A percentile compares a stretch with the other conserved stretches of the same genome.
phyloP scores from a whole-genome alignment of 2,113 vertebrate species.

The Chlamydotis undulata region DNA sequence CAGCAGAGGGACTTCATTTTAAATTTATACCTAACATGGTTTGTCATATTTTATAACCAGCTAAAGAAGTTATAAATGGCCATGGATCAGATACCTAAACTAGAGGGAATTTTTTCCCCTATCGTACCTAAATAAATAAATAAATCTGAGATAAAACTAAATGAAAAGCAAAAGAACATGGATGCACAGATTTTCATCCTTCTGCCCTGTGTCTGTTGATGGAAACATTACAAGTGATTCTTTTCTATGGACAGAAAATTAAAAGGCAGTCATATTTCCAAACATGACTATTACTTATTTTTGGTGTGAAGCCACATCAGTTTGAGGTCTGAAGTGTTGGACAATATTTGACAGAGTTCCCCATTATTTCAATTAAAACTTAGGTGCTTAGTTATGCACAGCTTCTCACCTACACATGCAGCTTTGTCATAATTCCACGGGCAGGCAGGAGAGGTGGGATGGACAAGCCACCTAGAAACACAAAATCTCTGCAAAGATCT shows the following conservation, averaged over 20 bases:
- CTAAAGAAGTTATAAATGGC: background rate
- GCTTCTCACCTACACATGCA: background rate
- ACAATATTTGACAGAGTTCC: background rate
- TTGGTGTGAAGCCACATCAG: background rate
- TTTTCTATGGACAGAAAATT: background rate
- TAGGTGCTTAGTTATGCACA: background rate
- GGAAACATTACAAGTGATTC: background rate
- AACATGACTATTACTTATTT: background rate
- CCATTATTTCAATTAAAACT: background rate
- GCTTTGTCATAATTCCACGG: background rate
- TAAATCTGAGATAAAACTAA: background rate
- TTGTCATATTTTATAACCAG: conserved; percentile 1
- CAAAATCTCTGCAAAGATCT: background rate
- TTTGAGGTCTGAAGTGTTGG: background rate
- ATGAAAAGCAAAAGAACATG: background rate
- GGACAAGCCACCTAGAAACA: background rate
- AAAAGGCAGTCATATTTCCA: background rate
- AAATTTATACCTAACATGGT: background rate
- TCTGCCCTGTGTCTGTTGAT: background rate
- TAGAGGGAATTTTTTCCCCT: background rate
- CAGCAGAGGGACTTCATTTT: background rate
- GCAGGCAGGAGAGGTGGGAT: background rate
- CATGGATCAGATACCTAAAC: background rate
- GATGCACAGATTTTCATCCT: background rate
- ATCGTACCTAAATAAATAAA: background rate